phyloP scores from a whole-genome alignment of 1,140 invertebrate species.

The Aphelinus certus region DNA sequence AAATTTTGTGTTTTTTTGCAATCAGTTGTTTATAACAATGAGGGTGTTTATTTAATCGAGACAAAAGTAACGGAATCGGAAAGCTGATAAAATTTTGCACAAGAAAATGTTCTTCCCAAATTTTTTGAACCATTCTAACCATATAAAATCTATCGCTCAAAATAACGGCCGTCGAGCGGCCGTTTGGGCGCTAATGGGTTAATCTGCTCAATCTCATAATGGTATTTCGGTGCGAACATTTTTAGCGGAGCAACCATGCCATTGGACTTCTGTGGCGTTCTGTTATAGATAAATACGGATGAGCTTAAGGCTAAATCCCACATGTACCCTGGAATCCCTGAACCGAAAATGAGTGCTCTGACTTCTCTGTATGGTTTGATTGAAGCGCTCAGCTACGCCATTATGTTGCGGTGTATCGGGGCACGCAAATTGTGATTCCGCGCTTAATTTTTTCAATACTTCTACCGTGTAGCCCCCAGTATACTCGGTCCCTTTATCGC shows the following conservation, averaged over 20 bases:
- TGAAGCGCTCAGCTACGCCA: conserved; percentile 51
- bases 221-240: background rate
- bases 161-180: too few species aligned
- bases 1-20: too few species aligned
- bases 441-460: conserved; percentile 7
- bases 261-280: conserved; percentile 29
- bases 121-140: too few species aligned
- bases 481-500: conserved; percentile 35
- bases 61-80: too few species aligned
- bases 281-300: conserved; percentile 45
- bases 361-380: conserved; percentile 47
- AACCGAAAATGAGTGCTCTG: conserved; percentile 45
- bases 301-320: conserved; percentile 51
- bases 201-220: conserved; percentile 14
- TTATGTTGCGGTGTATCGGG: conserved; percentile 53
- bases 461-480: conserved; percentile 21
- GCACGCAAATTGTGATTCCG: conserved; percentile 5
- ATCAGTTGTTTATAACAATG: too few species aligned
- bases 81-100: too few species aligned
- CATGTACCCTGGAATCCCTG: conserved; percentile 41
- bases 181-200: too few species aligned
- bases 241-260: conserved; percentile 34
- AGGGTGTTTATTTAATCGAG: too few species aligned
- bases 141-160: too few species aligned
- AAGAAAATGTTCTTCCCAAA: too few species aligned